Percentiles rank a stretch among this genome's conserved stretches.
These are phyloP conservation scores for Bubo scandiacus DNA, from an alignment of 2,113 vertebrate genomes.

Conservation along the genomic window DNA sequence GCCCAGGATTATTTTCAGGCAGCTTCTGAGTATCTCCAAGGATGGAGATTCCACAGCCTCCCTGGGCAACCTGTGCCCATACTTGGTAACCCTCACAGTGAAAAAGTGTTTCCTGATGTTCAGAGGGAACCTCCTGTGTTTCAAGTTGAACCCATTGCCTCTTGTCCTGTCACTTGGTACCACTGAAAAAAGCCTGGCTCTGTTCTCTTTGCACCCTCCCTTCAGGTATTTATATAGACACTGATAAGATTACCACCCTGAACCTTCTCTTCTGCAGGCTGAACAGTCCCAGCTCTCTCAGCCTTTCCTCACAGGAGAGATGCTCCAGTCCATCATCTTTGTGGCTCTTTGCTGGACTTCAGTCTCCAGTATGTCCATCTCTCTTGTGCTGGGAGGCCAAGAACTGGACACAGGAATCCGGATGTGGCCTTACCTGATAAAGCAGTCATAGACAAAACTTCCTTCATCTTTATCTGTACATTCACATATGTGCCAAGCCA, in stretches of 20 bases:
- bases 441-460: not conserved
- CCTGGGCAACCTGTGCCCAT: not conserved
- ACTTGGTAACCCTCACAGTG: not conserved
- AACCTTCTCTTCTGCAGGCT: not conserved
- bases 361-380: too few species aligned
- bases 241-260: not conserved
- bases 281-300: not conserved
- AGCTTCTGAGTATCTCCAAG: not conserved
- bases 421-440: not conserved
- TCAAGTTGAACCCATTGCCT: too few species aligned
- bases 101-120: not conserved
- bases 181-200: not conserved
- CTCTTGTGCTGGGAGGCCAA: not conserved
- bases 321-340: not conserved
- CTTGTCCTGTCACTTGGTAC: not conserved
- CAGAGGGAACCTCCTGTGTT: not conserved
- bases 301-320: not conserved
- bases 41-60: not conserved
- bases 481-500: not conserved
- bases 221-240: not conserved
- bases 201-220: not conserved
- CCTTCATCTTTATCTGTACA: not conserved
- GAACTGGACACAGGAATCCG: not conserved
- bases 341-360: not conserved
- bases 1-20: not conserved